A percentile compares a stretch with the other conserved stretches of the same genome.
phyloP scores from a whole-genome alignment of 2,888 invertebrate species.

The Amphimallon solstitiale region DNA sequence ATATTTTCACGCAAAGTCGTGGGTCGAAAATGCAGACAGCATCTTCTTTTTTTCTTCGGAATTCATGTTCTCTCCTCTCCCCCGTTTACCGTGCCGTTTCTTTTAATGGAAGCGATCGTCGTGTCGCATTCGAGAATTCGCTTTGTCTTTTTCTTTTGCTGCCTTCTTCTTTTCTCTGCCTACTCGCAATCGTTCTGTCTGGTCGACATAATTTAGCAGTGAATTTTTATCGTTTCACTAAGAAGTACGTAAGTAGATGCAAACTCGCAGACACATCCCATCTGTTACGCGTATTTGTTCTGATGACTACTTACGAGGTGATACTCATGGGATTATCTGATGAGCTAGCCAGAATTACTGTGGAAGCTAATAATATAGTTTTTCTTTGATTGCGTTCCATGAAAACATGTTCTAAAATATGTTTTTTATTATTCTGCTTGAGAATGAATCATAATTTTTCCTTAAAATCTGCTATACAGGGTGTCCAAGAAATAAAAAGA shows the following conservation, averaged over 20 bases:
- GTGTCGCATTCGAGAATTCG: too few species aligned
- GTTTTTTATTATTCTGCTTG: too few species aligned
- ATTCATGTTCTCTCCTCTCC: background rate
- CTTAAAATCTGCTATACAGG: too few species aligned
- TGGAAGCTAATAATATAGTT: too few species aligned
- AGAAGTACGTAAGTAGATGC: background rate
- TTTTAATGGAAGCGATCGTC: background rate
- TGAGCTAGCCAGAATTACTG: too few species aligned
- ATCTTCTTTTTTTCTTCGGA: background rate
- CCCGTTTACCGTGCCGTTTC: background rate
- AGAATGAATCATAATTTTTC: too few species aligned
- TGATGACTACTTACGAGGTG: background rate
- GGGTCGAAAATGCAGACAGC: background rate
- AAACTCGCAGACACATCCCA: background rate
- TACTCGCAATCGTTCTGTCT: background rate
- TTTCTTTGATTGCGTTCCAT: too few species aligned
- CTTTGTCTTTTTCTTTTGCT: background rate
- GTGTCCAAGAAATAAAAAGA: too few species aligned
- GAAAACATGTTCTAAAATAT: too few species aligned
- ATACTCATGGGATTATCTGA: background rate
- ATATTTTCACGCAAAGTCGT: too few species aligned
- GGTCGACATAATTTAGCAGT: background rate
- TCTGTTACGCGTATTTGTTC: too few species aligned
- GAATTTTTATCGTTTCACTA: background rate
- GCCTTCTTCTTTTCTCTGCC: background rate